These are phyloP conservation scores for Nomada ferruginata DNA, from an alignment of 2,888 invertebrate genomes.

Conservation along the genomic window DNA sequence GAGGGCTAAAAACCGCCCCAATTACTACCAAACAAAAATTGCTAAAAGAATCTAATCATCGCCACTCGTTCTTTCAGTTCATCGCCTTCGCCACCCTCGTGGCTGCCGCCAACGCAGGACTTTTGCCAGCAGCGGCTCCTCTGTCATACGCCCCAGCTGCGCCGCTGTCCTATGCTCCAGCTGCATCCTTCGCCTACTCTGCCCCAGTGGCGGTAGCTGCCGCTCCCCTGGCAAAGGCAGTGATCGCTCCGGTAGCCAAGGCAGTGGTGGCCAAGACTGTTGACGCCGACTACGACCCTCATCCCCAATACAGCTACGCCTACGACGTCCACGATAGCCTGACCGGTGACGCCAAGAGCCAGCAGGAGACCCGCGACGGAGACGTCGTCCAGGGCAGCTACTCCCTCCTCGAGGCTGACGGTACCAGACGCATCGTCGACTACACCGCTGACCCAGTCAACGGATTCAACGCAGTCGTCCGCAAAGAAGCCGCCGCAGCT, in stretches of 20 bases:
- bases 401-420: constrained; percentile 84
- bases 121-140: constrained; percentile 76
- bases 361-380: constrained; percentile 80
- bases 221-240: constrained; percentile 39
- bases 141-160: constrained; percentile 79
- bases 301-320: constrained; percentile 81
- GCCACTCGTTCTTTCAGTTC: constrained; percentile 70
- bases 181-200: constrained; percentile 73
- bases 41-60: background rate
- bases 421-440: constrained; percentile 81
- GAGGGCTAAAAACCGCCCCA: no score
- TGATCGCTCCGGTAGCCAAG: constrained; percentile 74
- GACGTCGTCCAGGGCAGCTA: constrained; percentile 83
- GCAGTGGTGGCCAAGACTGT: constrained; percentile 75
- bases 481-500: constrained; percentile 77
- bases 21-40: no score
- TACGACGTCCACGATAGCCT: constrained; percentile 80
- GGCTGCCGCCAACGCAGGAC: constrained; percentile 85
- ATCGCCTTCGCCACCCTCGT: constrained; percentile 79
- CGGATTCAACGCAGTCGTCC: constrained; percentile 82
- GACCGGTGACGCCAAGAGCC: constrained; percentile 80
- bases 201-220: constrained; percentile 3
- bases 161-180: constrained; percentile 79
- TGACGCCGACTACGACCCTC: constrained; percentile 79
- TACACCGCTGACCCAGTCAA: constrained; percentile 80